Percentiles rank a stretch among this genome's conserved stretches.
Evolutionary conservation across 2,888 invertebrate species (phyloP).

Genomic region (Aethes cnicana): DNA sequence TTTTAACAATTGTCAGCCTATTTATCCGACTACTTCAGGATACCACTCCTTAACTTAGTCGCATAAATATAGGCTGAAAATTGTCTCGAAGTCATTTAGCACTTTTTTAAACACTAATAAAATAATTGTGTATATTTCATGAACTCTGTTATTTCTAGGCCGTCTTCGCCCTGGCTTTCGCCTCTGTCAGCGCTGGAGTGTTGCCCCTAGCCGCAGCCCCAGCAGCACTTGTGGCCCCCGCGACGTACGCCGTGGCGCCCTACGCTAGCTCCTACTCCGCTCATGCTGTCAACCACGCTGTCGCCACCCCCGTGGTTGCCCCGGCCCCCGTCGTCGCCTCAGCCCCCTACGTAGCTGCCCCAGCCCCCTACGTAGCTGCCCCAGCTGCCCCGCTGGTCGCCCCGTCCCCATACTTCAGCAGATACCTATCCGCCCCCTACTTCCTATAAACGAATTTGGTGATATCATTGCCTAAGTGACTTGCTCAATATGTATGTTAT

Average conservation of each 20-base stretch:
- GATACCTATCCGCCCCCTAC: constrained; percentile 66
- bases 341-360: constrained; percentile 39
- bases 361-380: constrained; percentile 39
- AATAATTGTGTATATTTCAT: not conserved
- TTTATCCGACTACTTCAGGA: too few relatives aligned
- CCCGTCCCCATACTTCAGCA: constrained; percentile 44
- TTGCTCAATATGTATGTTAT: constrained; percentile 59
- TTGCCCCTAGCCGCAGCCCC: constrained; percentile 61
- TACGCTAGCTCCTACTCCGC: constrained; percentile 90
- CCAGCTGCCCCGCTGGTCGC: constrained; percentile 31
- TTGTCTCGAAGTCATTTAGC: too few relatives aligned
- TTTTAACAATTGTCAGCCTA: too few relatives aligned
- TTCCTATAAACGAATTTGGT: constrained; percentile 71
- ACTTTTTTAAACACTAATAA: too few relatives aligned
- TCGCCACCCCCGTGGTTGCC: constrained; percentile 84
- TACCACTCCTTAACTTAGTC: too few relatives aligned
- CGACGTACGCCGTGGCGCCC: constrained; percentile 85
- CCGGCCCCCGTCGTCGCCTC: constrained; percentile 53
- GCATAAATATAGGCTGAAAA: too few relatives aligned
- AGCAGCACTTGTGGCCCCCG: constrained; percentile 82
- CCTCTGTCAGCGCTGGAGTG: constrained; percentile 59
- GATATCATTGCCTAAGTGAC: constrained; percentile 73
- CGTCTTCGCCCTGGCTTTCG: constrained; percentile 63
- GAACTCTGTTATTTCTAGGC: constrained; percentile 53
- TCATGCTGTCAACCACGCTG: constrained; percentile 88